A percentile compares a stretch with the other conserved stretches of the same genome.
Evolutionary conservation across 2,797 vertebrate species (phyloP).

Genomic region (Heliangelus exortis): DNA sequence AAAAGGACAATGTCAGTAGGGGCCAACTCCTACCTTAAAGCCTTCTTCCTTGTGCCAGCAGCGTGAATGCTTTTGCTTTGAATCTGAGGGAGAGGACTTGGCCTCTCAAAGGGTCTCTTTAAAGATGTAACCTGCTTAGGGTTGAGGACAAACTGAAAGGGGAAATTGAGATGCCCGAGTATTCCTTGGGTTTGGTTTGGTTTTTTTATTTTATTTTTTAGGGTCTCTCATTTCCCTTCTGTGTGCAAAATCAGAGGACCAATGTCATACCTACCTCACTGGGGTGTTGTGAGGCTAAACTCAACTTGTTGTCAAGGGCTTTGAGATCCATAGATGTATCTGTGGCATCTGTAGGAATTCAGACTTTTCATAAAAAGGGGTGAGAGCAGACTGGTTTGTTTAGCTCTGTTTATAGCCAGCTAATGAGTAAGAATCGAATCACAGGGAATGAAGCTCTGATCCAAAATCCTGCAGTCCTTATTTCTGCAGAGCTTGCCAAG

Average conservation of each 20-base stretch:
- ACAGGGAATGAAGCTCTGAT: not conserved
- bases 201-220: not conserved
- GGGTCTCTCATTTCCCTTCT: not conserved
- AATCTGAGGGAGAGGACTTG: not conserved
- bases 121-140: not conserved
- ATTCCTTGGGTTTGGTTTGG: not conserved
- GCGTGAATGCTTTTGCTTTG: not conserved
- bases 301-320: not conserved
- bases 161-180: not conserved
- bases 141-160: not conserved
- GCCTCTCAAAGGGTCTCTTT: not conserved
- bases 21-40: not conserved
- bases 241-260: not conserved
- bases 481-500: constrained; percentile 38
- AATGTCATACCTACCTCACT: constrained; percentile 30
- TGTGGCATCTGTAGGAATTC: constrained; percentile 13
- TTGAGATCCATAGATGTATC: not conserved
- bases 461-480: constrained; percentile 20
- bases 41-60: not conserved
- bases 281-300: not conserved
- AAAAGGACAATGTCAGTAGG: not conserved
- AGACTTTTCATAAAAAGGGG: not conserved
- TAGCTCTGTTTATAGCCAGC: constrained; percentile 41
- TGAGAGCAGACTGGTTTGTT: constrained; percentile 20
- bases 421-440: constrained; percentile 56